Base-by-base conservation (phyloP, 2,888 invertebrate genomes). In the Chymomyza procnemis region DNA sequence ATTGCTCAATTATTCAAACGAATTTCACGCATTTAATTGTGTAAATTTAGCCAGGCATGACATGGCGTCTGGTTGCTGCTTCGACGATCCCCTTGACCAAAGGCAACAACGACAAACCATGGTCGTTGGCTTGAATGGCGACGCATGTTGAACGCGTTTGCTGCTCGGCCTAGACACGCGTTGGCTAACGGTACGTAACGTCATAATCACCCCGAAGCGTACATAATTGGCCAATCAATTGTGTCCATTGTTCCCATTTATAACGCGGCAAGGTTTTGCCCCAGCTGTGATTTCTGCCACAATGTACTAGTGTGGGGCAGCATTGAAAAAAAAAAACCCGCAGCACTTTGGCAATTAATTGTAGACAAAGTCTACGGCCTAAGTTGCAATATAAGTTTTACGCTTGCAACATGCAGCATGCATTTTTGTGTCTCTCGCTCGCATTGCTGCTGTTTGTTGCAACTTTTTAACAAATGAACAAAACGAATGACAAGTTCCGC, bases 171-270 rank as follows among this genome's bases (percentile, higher is more conserved):
- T 46, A 48, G 62, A 60, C 58, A 59, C 48, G 58, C 55, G 55
- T 46, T 52, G 66, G 69, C 80, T 85, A 84, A 84, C 84, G 79
- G 77, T 74, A 85, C 84, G 88, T 81, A 87, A 85, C 86, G 82
- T 84, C 85, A 89, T 88, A 88, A 88, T 88, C 88, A 88, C 89
- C 88, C 82, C 75, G 85, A 86, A 86, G 81, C 81, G 73, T 82
- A 85, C 88, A 88, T 90, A 90, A 90, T 90, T 91, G 90, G 90
- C 90, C 90, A 90, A 90, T 90, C 90, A 90, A 91, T 90, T 88
- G 85, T 80, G 83, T 79, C 34, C 87, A 88, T 88, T 87, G 88
- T 85, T 82, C 86, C 75, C 82, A 89, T 89, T 89, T 89, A 87
- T 89, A 74, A 80, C 73, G 71, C 69, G 66, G 61, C 62, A 41